Evolutionary conservation across 2,888 invertebrate species (phyloP).

Genomic region (Polyommatus iphigenia): DNA sequence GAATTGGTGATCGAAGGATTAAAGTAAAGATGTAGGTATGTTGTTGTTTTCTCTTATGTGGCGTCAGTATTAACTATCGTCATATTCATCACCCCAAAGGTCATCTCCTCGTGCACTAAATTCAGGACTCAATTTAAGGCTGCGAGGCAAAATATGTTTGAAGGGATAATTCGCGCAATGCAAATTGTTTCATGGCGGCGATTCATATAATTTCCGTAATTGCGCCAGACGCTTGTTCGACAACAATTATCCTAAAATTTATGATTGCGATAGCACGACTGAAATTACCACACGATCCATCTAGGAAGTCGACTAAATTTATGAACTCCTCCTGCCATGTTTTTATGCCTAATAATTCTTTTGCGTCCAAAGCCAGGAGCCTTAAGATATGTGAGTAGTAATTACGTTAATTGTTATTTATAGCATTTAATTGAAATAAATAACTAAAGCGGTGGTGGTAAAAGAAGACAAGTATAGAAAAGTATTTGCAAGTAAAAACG

Average conservation of each 20-base stretch:
- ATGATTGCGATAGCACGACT: constrained; percentile 33
- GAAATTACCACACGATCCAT: constrained; percentile 28
- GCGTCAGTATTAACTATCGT: constrained; percentile 34
- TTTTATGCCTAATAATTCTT: constrained; percentile 31
- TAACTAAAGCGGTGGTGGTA: not conserved
- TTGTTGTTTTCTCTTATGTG: not conserved
- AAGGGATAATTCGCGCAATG: constrained; percentile 34
- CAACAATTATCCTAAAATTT: constrained; percentile 36
- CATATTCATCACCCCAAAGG: constrained; percentile 40
- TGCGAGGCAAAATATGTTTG: constrained; percentile 34
- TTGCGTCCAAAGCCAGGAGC: not conserved
- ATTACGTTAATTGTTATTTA: not conserved
- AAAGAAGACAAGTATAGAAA: not conserved
- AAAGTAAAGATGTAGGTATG: not conserved
- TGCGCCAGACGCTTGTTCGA: constrained; percentile 35
- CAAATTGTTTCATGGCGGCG: constrained; percentile 31
- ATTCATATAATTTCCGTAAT: constrained; percentile 40
- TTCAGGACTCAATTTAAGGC: constrained; percentile 36
- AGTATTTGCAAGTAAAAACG: not conserved
- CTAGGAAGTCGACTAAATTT: constrained; percentile 37
- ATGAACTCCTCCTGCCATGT: constrained; percentile 21
- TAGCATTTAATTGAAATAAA: not conserved
- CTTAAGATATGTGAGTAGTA: not conserved
- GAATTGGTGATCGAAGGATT: too few relatives aligned
- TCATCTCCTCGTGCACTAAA: constrained; percentile 38